phyloP scores from a whole-genome alignment of 2,888 invertebrate genomes.

The Autographa pulchrina region DNA sequence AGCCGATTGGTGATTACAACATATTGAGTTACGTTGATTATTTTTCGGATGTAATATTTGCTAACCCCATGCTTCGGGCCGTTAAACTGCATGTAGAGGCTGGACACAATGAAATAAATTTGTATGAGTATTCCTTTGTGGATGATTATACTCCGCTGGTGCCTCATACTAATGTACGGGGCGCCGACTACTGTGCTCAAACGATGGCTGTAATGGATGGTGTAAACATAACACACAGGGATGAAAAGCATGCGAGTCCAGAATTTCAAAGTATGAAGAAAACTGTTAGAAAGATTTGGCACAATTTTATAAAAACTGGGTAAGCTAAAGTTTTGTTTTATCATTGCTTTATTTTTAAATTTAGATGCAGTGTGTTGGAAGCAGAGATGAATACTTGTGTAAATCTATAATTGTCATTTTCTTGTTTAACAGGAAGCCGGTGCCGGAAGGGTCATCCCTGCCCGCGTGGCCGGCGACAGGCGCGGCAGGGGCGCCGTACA shows the following conservation, averaged over 20 bases:
- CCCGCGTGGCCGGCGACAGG: constrained; percentile 23
- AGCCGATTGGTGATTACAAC: constrained; percentile 58
- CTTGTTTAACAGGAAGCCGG: constrained; percentile 60
- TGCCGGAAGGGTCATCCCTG: constrained; percentile 57
- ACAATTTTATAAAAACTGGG: constrained; percentile 63
- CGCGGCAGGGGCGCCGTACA: constrained; percentile 56
- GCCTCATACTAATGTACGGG: constrained; percentile 60
- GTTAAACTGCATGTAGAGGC: constrained; percentile 63
- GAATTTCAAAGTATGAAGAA: constrained; percentile 60
- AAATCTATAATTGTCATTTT: too few relatives aligned
- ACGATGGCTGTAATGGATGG: constrained; percentile 57
- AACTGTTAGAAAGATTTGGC: constrained; percentile 67
- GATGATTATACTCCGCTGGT: constrained; percentile 60
- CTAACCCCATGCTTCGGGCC: constrained; percentile 61
- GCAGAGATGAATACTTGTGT: too few relatives aligned
- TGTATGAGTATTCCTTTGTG: constrained; percentile 72
- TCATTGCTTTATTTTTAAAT: too few relatives aligned
- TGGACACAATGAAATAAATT: constrained; percentile 69
- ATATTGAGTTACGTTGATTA: constrained; percentile 68
- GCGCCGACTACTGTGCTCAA: constrained; percentile 68
- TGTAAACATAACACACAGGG: background rate
- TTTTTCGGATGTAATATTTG: constrained; percentile 75
- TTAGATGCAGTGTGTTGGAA: too few relatives aligned
- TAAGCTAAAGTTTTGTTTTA: background rate
- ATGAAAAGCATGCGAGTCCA: constrained; percentile 45